A percentile compares a stretch with the other conserved stretches of the same genome.
These are phyloP conservation scores for Lutraria rhynchaena DNA, from an alignment of 1,140 invertebrate genomes.

Conservation along the genomic window DNA sequence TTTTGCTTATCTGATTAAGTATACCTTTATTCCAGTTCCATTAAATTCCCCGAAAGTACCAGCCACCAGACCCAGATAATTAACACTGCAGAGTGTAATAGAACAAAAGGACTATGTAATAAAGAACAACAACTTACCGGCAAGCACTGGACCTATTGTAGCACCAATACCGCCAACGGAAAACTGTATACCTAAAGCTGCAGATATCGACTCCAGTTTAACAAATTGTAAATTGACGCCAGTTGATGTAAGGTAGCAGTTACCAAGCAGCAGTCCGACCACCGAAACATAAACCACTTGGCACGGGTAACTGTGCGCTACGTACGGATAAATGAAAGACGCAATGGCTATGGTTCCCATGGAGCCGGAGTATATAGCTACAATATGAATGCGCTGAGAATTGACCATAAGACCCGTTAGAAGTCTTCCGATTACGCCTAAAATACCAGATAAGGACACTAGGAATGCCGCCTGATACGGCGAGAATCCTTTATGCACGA, in stretches of 20 bases:
- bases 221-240: conserved; percentile 39
- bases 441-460: conserved; percentile 30
- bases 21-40: too few species aligned
- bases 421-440: conserved; percentile 17
- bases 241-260: conserved; percentile 28
- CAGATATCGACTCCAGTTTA: conserved; percentile 13
- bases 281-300: conserved; percentile 25
- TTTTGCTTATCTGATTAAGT: too few species aligned
- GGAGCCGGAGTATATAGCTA: conserved; percentile 21
- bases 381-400: conserved; percentile 7
- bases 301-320: conserved; percentile 3
- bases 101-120: too few species aligned
- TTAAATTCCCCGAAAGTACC: too few species aligned
- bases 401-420: conserved; percentile 19
- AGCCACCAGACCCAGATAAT: too few species aligned
- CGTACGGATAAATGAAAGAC: conserved; percentile 17
- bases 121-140: conserved; percentile 27
- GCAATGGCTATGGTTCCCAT: conserved; percentile 6
- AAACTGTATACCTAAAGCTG: conserved; percentile 36
- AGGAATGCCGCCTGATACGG: conserved; percentile 19
- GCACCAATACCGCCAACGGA: conserved; percentile 37
- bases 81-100: too few species aligned
- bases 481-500: conserved; percentile 16
- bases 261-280: conserved; percentile 28
- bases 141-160: conserved; percentile 33